Evolutionary conservation across 2,888 invertebrate species (phyloP).

Genomic region (Metopia argyrocephala): DNA sequence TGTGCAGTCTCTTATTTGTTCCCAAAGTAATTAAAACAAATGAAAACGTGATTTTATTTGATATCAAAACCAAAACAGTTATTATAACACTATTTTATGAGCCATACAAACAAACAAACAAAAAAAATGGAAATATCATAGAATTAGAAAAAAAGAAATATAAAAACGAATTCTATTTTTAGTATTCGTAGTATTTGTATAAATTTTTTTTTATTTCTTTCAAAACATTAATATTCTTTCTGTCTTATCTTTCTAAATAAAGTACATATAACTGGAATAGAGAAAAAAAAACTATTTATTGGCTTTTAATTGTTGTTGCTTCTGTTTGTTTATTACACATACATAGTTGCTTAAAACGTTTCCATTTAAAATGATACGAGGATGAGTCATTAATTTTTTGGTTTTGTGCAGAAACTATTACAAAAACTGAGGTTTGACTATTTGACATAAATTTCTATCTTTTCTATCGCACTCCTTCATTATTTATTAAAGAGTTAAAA

Average conservation of each 20-base stretch:
- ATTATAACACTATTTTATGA: background rate
- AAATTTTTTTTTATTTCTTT: slow-evolving; percentile 38
- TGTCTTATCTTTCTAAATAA: slow-evolving; percentile 18
- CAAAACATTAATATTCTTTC: background rate
- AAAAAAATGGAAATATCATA: background rate
- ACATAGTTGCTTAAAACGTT: slow-evolving; percentile 41
- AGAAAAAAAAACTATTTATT: slow-evolving; percentile 12
- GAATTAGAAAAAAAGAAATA: background rate
- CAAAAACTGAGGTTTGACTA: slow-evolving; percentile 58
- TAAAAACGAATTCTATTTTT: no score
- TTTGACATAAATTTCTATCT: background rate
- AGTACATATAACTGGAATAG: slow-evolving; percentile 43
- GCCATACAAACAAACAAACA: background rate
- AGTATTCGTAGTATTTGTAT: slow-evolving; percentile 24
- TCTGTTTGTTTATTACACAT: slow-evolving; percentile 31
- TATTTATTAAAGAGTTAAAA: background rate
- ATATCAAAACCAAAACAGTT: slow-evolving; percentile 14
- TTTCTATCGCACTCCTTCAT: slow-evolving; percentile 6
- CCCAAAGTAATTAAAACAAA: slow-evolving; percentile 61
- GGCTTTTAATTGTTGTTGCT: background rate
- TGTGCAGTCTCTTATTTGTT: slow-evolving; percentile 23
- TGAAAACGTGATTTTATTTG: slow-evolving; percentile 56
- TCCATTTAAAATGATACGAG: slow-evolving; percentile 20
- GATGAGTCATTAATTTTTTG: slow-evolving; percentile 25
- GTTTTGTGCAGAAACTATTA: slow-evolving; percentile 17